These are phyloP conservation scores for fruit fly (Drosophila melanogaster) DNA, from an alignment of 1,140 invertebrate genomes.

Conservation along the genomic window DNA sequence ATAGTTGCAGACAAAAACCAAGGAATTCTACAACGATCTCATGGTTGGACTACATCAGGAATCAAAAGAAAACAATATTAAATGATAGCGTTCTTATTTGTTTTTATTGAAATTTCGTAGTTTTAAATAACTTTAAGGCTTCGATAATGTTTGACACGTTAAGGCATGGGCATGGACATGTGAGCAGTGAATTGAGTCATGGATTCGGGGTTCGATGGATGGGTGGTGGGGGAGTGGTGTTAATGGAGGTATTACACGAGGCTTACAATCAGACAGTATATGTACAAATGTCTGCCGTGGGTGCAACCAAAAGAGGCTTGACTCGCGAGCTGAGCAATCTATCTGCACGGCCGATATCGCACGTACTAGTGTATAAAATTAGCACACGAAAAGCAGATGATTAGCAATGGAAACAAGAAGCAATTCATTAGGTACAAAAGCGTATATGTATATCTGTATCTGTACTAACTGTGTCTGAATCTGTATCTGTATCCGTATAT, in stretches of 20 bases:
- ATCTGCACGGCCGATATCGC: conserved; percentile 41
- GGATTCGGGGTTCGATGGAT: conserved; percentile 29
- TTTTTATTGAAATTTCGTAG: conserved; percentile 76
- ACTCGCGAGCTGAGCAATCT: conserved; percentile 32
- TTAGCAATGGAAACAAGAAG: conserved; percentile 69
- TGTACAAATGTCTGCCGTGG: conserved; percentile 44
- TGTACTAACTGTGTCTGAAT: conserved; percentile 30
- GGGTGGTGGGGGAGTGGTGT: conserved; percentile 4
- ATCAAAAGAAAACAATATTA: conserved; percentile 3
- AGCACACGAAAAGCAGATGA: conserved; percentile 33
- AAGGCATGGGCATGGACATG: conserved; percentile 56
- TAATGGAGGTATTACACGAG: conserved; percentile 23
- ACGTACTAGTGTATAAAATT: conserved; percentile 30
- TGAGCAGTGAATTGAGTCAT: conserved; percentile 35
- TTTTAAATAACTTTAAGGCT: conserved; percentile 80
- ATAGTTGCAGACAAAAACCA: not conserved
- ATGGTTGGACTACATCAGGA: not conserved
- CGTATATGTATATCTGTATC: conserved; percentile 59
- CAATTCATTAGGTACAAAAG: conserved; percentile 81
- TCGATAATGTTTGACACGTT: conserved; percentile 72
- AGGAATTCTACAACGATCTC: conserved; percentile 1
- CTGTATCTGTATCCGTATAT: conserved; percentile 44
- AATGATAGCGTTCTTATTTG: conserved; percentile 51
- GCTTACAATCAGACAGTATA: conserved; percentile 41
- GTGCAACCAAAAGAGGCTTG: conserved; percentile 15